phyloP scores from a whole-genome alignment of 1,140 invertebrate genomes.

The Neodiprion lecontei region DNA sequence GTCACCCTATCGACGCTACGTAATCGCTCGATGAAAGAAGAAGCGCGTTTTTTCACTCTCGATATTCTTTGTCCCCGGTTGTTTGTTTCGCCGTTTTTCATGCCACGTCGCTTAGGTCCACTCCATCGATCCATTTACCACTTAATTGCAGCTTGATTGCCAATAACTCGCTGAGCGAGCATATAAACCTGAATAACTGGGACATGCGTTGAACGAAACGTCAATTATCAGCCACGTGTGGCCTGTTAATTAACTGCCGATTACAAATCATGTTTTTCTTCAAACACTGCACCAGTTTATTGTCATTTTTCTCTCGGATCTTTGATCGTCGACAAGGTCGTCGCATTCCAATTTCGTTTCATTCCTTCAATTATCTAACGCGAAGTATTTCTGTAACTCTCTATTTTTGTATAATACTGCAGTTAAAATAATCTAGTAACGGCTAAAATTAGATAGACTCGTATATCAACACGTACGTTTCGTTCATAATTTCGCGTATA shows the following conservation, averaged over 20 bases:
- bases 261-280: conserved; percentile 6
- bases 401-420: too few relatives aligned
- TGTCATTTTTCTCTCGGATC: neutral
- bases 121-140: conserved; percentile 34
- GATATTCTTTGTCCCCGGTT: neutral
- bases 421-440: too few relatives aligned
- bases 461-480: too few relatives aligned
- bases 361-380: too few relatives aligned
- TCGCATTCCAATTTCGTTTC: too few relatives aligned
- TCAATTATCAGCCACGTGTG: conserved; percentile 4
- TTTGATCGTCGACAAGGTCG: too few relatives aligned
- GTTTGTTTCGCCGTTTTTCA: neutral
- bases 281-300: neutral
- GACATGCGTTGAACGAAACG: conserved; percentile 11
- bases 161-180: conserved; percentile 15
- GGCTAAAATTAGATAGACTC: too few relatives aligned
- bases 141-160: conserved; percentile 33
- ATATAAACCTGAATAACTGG: conserved; percentile 27
- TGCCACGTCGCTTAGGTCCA: neutral
- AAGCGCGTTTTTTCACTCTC: neutral
- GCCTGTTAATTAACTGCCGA: neutral
- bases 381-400: too few relatives aligned
- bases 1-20: neutral
- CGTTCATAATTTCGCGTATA: too few relatives aligned
- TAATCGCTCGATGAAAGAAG: neutral